Percentiles rank a stretch among this genome's conserved stretches.
Evolutionary conservation across 92 coral and sea anemone genomes (phyloP).

Genomic region (Meandrina meandrites): DNA sequence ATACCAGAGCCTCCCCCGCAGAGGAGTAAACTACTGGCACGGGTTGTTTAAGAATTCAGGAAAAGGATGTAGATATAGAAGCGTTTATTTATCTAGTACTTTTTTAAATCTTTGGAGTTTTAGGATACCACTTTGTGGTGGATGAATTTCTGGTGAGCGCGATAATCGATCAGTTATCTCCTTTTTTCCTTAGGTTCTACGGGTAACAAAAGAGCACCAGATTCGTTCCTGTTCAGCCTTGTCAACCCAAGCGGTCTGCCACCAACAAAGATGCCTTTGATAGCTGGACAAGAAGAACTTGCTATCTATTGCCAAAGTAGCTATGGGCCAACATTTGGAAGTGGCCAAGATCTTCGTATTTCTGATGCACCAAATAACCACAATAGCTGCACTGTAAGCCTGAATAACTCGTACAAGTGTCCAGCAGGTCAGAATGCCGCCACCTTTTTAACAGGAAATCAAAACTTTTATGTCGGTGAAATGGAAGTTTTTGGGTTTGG

Average conservation of each 20-base stretch:
- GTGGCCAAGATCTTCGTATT: constrained; percentile 45
- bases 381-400: constrained; percentile 1
- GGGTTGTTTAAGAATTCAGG: too few species aligned
- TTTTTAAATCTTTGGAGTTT: too few species aligned
- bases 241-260: constrained; percentile 24
- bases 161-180: neutral
- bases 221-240: constrained; percentile 57
- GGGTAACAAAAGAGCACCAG: constrained; percentile 2
- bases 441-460: constrained; percentile 46
- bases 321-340: constrained; percentile 74
- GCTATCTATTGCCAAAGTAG: constrained; percentile 50
- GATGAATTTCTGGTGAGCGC: neutral
- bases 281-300: constrained; percentile 17
- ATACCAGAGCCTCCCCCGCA: too few species aligned
- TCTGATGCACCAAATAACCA: constrained; percentile 30
- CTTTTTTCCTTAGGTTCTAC: neutral
- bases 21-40: too few species aligned
- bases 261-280: constrained; percentile 42
- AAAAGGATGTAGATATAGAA: too few species aligned
- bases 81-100: too few species aligned
- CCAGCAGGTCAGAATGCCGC: constrained; percentile 48
- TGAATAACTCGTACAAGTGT: constrained; percentile 47
- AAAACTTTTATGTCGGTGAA: constrained; percentile 49
- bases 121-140: neutral
- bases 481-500: constrained; percentile 56